Evolutionary conservation across 2,888 invertebrate genomes (phyloP), one percentile per base, ranked within the genome.

Genomic region (Drosophila borealis): DNA sequence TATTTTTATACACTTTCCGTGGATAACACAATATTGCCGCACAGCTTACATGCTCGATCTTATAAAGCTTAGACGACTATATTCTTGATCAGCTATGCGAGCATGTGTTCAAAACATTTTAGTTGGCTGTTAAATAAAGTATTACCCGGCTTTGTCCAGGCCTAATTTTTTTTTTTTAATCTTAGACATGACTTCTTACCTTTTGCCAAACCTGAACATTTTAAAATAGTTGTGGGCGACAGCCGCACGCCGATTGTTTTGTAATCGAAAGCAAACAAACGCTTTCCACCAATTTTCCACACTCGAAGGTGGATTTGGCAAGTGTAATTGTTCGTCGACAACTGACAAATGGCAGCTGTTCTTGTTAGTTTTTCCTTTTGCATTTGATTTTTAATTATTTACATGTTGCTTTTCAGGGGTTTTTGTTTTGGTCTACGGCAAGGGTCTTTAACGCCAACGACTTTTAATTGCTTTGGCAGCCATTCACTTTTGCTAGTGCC

Each of bases 401-500:
- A 54, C 34, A 48, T 55, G 60, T 48, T 51, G 57, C 34, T 51
- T 8, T 36, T 36, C 36, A 36, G 48, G 41, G 19, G 42, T 34
- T 64, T 59, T 19, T 14, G 13, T 45, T 63, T 57, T 14, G 25
- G 46, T 17, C 65, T 37, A 34, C 21, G 59, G 71, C 72, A 84
- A 81, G 79, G 81, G 75, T 65, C 62, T 57, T 59, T 56, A 65
- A 62, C 56, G 74, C 71, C 66, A 63, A 56, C 63, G 48, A 64
- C 37, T 66, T 80, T 67, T 80, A 78, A 80, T 80, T 84, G 85
- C 81, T 74, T 60, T 74, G 56, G 50, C 69, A 74, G 81, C 74
- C 85, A 70, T 81, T 84, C 85, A 81, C 81, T 80, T 84, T 56
- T 66, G 51, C 49, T 14, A 36, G 56, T 70, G 55, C 42, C 59